These are phyloP conservation scores for Maniola hyperantus DNA, from an alignment of 2,888 invertebrate species.

Conservation along the genomic window DNA sequence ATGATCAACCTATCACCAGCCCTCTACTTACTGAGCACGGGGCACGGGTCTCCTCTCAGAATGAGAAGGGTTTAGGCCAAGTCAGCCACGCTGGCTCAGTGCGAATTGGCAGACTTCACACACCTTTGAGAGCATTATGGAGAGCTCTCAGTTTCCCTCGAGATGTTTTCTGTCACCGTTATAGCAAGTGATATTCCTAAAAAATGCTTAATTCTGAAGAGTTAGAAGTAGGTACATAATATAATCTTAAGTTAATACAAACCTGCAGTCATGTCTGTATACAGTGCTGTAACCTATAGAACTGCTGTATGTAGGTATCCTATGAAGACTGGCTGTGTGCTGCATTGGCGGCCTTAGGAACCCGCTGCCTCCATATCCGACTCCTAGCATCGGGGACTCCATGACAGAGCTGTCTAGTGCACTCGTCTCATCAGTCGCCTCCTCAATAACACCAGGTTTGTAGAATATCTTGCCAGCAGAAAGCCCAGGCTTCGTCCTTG, in stretches of 20 bases:
- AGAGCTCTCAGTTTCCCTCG: too few species aligned
- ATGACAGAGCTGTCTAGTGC: constrained; percentile 71
- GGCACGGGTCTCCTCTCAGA: too few species aligned
- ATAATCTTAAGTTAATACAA: constrained; percentile 29
- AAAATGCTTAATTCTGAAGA: too few species aligned
- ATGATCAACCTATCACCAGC: too few species aligned
- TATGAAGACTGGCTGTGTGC: constrained; percentile 75
- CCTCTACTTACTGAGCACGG: too few species aligned
- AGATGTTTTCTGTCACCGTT: too few species aligned
- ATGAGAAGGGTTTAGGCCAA: too few species aligned
- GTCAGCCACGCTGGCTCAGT: too few species aligned
- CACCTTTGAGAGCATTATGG: too few species aligned
- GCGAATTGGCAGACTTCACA: too few species aligned
- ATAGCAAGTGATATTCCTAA: too few species aligned
- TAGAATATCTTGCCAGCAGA: constrained; percentile 76
- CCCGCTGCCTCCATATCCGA: constrained; percentile 57
- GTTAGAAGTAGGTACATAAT: too few species aligned
- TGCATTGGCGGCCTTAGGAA: constrained; percentile 64
- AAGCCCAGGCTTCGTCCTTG: constrained; percentile 52
- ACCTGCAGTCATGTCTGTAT: constrained; percentile 83
- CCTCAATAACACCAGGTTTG: constrained; percentile 71
- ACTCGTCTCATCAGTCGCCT: constrained; percentile 77
- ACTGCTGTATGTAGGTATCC: constrained; percentile 83
- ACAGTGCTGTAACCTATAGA: constrained; percentile 82
- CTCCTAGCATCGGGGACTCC: constrained; percentile 71